Evolutionary conservation across 2,888 invertebrate genomes (phyloP).

Genomic region (Listrodromus nycthemerus): DNA sequence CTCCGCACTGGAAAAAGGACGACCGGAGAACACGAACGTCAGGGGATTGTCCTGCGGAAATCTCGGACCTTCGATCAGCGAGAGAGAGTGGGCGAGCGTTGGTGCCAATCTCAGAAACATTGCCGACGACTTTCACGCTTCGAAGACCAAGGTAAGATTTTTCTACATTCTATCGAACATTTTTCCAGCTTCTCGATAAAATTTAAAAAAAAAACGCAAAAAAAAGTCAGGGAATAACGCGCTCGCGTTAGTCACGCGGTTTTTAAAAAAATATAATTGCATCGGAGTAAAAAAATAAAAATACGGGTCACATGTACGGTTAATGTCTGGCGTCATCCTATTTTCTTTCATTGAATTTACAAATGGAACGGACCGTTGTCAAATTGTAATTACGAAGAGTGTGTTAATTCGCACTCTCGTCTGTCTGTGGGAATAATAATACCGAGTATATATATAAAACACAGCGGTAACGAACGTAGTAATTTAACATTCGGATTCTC

Average conservation of each 20-base stretch:
- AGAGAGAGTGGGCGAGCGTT: constrained; percentile 81
- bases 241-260: not conserved
- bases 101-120: constrained; percentile 83
- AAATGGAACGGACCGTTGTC: constrained; percentile 17
- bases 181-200: not conserved
- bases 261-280: not conserved
- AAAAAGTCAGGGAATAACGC: not conserved
- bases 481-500: constrained; percentile 59
- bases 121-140: constrained; percentile 83
- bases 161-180: not conserved
- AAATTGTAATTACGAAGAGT: constrained; percentile 38
- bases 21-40: constrained; percentile 68
- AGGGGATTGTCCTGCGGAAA: constrained; percentile 75
- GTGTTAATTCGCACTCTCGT: constrained; percentile 13
- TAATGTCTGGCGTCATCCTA: not conserved
- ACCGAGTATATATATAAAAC: not conserved
- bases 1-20: constrained; percentile 78
- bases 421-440: constrained; percentile 32
- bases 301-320: not conserved
- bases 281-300: not conserved
- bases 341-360: not conserved
- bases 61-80: constrained; percentile 76
- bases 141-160: constrained; percentile 81
- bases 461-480: constrained; percentile 40
- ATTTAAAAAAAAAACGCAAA: not conserved